A percentile compares a stretch with the other conserved stretches of the same genome.
Conservation (phyloP, 2,888 invertebrate genomes). For the Drosophila longiperda region DNA sequence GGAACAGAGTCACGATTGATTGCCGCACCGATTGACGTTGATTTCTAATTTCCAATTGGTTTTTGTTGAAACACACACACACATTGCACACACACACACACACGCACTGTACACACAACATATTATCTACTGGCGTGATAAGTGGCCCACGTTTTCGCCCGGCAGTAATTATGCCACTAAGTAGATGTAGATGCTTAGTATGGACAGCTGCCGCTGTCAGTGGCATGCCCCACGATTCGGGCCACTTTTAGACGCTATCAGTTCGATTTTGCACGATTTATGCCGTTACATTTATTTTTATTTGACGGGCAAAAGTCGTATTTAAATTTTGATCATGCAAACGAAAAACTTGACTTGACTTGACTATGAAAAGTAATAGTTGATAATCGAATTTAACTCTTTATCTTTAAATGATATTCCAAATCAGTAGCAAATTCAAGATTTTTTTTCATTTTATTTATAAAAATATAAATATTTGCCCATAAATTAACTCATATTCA, state of each 20-base stretch:
- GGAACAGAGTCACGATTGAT: conserved; percentile 73
- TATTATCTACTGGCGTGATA: conserved; percentile 71
- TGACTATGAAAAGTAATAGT: neutral
- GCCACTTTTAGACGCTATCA: conserved; percentile 1
- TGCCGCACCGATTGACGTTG: conserved; percentile 77
- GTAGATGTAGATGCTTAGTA: conserved; percentile 59
- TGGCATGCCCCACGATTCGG: conserved; percentile 24
- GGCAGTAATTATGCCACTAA: conserved; percentile 63
- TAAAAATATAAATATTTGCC: neutral
- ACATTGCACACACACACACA: conserved; percentile 7
- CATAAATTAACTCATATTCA: conserved; percentile 5
- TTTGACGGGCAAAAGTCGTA: neutral
- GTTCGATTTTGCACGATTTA: conserved; percentile 34
- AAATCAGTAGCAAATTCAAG: neutral
- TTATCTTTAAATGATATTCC: neutral
- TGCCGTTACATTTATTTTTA: neutral
- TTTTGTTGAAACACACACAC: conserved; percentile 53
- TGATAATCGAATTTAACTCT: neutral
- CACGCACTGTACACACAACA: conserved; percentile 12
- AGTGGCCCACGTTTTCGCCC: conserved; percentile 54
- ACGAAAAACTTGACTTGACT: neutral
- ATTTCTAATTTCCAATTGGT: conserved; percentile 81
- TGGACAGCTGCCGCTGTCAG: conserved; percentile 57
- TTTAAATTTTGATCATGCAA: conserved; percentile 29
- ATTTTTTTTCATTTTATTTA: neutral